phyloP scores from a whole-genome alignment of 2,797 vertebrate genomes.

The Tarsius wallacei region DNA sequence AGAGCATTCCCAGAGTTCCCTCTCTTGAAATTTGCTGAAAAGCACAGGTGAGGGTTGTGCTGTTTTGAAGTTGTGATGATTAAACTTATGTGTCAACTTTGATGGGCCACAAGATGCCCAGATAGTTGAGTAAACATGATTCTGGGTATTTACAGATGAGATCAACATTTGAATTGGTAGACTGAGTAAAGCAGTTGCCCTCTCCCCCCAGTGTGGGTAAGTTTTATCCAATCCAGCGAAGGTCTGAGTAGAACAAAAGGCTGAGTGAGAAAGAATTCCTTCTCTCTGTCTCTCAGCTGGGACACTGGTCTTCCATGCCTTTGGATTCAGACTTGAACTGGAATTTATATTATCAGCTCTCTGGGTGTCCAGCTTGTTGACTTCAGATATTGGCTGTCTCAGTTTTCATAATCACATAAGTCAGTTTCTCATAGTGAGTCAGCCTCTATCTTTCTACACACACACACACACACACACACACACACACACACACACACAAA shows the following conservation, averaged over 20 bases:
- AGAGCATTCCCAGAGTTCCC: background rate
- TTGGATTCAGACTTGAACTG: fast-evolving
- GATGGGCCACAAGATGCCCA: fast-evolving
- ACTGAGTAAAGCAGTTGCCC: too few species aligned
- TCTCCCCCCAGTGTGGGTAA: too few species aligned
- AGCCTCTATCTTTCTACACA: fast-evolving
- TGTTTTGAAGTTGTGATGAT: background rate
- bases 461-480: too few species aligned
- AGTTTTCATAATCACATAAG: fast-evolving
- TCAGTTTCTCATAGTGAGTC: background rate
- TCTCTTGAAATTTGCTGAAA: too few species aligned
- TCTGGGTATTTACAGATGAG: too few species aligned
- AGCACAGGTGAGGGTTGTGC: fast-evolving
- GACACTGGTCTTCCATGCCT: too few species aligned
- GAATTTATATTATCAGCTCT: background rate
- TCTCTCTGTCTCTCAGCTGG: fast-evolving
- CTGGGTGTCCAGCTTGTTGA: background rate
- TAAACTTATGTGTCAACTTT: background rate
- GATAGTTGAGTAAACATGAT: background rate
- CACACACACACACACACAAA: too few species aligned
- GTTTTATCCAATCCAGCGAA: fast-evolving
- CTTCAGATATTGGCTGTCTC: fast-evolving
- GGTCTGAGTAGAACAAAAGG: fast-evolving
- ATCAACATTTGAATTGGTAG: fast-evolving
- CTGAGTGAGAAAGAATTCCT: fast-evolving